Base-by-base conservation (phyloP, 2,888 invertebrate genomes). In the Conus canariensis region DNA sequence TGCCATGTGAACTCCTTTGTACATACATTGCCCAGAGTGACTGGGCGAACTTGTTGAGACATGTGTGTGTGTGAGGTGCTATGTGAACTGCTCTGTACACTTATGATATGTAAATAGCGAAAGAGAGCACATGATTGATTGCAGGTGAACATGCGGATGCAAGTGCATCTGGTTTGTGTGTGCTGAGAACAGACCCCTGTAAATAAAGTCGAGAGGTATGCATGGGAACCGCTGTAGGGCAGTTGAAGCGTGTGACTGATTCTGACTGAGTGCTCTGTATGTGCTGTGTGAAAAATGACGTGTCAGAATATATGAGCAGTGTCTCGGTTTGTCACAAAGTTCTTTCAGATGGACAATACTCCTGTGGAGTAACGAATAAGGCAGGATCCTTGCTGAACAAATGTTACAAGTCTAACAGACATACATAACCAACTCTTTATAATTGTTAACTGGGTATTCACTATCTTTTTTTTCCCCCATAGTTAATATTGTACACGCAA, bases 41-140 rank as follows among this genome's bases (percentile, higher is more conserved):
- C 1, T 80, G 77, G 10, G 77, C 12, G 45, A 80, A 30, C 6
- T 10, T 22, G 74, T 4, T 45, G 77, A 45, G 8, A 80, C 9
- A 30, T 77, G 30, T 77, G 77, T 77, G 77, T 10, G 70, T 10
- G 74, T 16, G 80, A 80, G 56, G 82, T 83, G 56, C 58, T 19
- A 83, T 56, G 58, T 56, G 25, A 83, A 58, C 82, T 83, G 82
- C 82, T 83, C 77, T 77, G 77, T 77, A 77, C 77, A 58, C 58
- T 45, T 45, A 45, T 16, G 64, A 58, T 83, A 7, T 83, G 58
- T 83, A 58, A 56, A 83, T 83, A 83, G 10, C 6, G 82, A 83
- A 19, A 83, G 58, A 9, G 58, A 58, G 56, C 82, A 83, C 10
- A 56, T 2, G 19, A 22, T 19, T 56, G 56, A 58, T 45, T 30